A percentile compares a stretch with the other conserved stretches of the same genome.
These are phyloP conservation scores for Lepidonotus clava DNA, from an alignment of 2,888 invertebrate genomes.

Conservation along the genomic window DNA sequence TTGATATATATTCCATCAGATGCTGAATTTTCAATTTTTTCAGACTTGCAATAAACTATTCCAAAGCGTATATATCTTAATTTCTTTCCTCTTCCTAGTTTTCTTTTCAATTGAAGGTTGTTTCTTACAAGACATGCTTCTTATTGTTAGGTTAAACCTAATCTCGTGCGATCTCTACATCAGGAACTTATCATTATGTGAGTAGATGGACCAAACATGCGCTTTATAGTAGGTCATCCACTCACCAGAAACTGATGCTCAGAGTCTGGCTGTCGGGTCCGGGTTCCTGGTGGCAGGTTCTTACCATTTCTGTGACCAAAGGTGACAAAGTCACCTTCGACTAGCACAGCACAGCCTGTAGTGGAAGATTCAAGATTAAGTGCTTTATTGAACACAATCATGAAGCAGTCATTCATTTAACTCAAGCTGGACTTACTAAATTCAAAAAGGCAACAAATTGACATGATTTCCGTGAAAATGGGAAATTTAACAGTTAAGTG, in stretches of 20 bases:
- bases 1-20: no score
- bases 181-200: background rate
- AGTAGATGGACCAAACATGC: no score
- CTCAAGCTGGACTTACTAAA: background rate
- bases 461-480: background rate
- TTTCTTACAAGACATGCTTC: background rate
- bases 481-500: background rate
- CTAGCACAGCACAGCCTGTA: background rate
- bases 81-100: no score
- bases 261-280: slow-evolving; percentile 50
- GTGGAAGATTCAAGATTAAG: background rate
- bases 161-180: background rate
- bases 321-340: slow-evolving; percentile 47
- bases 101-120: no score
- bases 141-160: background rate
- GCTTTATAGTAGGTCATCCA: no score
- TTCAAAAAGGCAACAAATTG: background rate
- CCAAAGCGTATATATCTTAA: no score
- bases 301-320: slow-evolving; percentile 45
- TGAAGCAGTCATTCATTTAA: background rate
- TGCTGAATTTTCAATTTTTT: no score
- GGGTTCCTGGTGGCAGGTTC: background rate
- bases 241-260: slow-evolving; percentile 47
- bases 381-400: background rate
- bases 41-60: no score